These are phyloP conservation scores for Pygocentrus nattereri DNA, from an alignment of 2,797 vertebrate genomes.

Conservation along the genomic window DNA sequence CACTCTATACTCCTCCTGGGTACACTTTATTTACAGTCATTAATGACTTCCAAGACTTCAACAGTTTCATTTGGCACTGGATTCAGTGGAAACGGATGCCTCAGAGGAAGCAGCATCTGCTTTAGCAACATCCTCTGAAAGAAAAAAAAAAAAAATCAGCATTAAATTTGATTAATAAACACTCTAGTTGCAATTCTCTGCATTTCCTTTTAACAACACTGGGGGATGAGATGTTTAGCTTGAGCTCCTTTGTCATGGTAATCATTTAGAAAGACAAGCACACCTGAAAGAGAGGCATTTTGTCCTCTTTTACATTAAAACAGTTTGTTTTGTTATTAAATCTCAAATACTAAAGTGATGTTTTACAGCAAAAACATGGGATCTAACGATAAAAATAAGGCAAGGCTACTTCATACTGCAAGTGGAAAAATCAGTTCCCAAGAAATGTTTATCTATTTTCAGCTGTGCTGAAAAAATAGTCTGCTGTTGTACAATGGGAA, in stretches of 20 bases:
- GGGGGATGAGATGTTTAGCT: neutral
- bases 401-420: too few relatives aligned
- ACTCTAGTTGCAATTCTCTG: neutral
- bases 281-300: too few relatives aligned
- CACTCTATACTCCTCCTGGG: neutral
- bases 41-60: slow-evolving; percentile 16
- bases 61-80: slow-evolving; percentile 82
- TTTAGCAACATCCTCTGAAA: slow-evolving; percentile 84
- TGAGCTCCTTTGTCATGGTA: neutral
- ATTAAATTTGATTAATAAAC: neutral
- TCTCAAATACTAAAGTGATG: too few relatives aligned
- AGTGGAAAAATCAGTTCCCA: too few relatives aligned
- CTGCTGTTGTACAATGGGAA: too few relatives aligned
- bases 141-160: slow-evolving; percentile 57
- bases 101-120: slow-evolving; percentile 70
- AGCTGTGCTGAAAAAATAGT: too few relatives aligned
- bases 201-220: neutral
- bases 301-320: too few relatives aligned
- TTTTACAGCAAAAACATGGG: too few relatives aligned
- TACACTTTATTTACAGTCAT: slow-evolving; percentile 21
- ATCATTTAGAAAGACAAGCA: neutral
- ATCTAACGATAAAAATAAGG: too few relatives aligned
- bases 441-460: too few relatives aligned
- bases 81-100: slow-evolving; percentile 70
- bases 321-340: too few relatives aligned